phyloP scores from a whole-genome alignment of 1,140 invertebrate genomes.

The Drosophila sulfurigaster region DNA sequence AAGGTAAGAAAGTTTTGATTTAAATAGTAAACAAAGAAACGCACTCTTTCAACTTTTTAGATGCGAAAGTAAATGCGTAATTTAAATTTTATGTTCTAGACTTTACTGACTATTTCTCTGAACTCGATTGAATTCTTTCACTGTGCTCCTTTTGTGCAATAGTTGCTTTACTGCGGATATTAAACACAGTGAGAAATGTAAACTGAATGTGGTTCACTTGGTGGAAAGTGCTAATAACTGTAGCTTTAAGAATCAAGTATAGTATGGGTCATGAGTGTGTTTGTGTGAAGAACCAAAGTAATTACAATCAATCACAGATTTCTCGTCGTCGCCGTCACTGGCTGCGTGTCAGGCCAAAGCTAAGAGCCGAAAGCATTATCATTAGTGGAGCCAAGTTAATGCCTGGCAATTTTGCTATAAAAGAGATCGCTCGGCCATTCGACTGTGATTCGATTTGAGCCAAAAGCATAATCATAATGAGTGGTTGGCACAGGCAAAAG shows the following conservation, averaged over 20 bases:
- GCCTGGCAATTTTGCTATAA: conserved; percentile 38
- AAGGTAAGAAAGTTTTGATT: neutral
- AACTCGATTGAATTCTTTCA: neutral
- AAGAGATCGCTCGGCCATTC: conserved; percentile 16
- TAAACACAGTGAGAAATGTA: neutral
- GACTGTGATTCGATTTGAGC: neutral
- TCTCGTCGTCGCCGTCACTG: conserved; percentile 7
- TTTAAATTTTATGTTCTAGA: too few species aligned
- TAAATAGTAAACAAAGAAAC: neutral
- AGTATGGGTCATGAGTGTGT: neutral
- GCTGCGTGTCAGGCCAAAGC: neutral
- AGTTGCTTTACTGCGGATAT: neutral
- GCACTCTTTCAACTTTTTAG: too few species aligned
- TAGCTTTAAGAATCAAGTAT: conserved; percentile 49
- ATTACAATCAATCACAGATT: conserved; percentile 71
- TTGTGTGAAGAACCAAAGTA: conserved; percentile 12
- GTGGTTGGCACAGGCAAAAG: conserved; percentile 5
- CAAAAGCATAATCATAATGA: conserved; percentile 26
- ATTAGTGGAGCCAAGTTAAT: conserved; percentile 56
- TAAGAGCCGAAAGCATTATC: conserved; percentile 40
- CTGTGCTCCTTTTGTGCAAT: neutral
- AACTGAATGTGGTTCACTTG: neutral
- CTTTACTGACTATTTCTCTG: neutral
- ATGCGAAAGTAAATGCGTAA: too few species aligned
- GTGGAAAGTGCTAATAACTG: conserved; percentile 60